phyloP scores from a whole-genome alignment of 2,888 invertebrate species.

The Eupithecia pulchellata region DNA sequence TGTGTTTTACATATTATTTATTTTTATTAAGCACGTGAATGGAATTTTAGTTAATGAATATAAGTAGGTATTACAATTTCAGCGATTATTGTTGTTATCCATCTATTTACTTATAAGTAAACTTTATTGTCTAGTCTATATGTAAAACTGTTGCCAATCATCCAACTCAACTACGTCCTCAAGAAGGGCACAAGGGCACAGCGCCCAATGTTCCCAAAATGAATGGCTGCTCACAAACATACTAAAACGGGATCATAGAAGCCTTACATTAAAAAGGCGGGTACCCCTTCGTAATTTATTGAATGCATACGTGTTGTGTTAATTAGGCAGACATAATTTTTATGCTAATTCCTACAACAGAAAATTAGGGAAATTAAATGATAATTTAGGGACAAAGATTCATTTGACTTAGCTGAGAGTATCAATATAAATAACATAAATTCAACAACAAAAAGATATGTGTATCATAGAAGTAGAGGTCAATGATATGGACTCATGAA shows the following conservation, averaged over 20 bases:
- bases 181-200: slow-evolving; percentile 8
- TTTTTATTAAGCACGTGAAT: background rate
- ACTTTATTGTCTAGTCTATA: background rate
- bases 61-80: background rate
- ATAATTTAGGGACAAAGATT: background rate
- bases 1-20: background rate
- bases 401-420: too few species aligned
- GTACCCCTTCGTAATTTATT: slow-evolving; percentile 29
- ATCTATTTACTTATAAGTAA: background rate
- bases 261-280: slow-evolving; percentile 33
- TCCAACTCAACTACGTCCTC: background rate
- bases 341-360: background rate
- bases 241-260: slow-evolving; percentile 11
- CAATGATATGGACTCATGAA: too few species aligned
- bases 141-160: slow-evolving; percentile 14
- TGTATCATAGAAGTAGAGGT: too few species aligned
- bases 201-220: slow-evolving; percentile 13
- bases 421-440: too few species aligned
- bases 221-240: slow-evolving; percentile 12
- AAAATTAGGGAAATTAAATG: background rate
- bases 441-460: too few species aligned
- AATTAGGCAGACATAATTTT: slow-evolving; percentile 9
- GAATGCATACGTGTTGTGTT: slow-evolving; percentile 16
- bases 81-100: background rate
- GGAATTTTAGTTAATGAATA: background rate